A percentile compares a stretch with the other conserved stretches of the same genome.
These are phyloP conservation scores for Helleia helle DNA, from an alignment of 2,888 invertebrate species.

Conservation along the genomic window DNA sequence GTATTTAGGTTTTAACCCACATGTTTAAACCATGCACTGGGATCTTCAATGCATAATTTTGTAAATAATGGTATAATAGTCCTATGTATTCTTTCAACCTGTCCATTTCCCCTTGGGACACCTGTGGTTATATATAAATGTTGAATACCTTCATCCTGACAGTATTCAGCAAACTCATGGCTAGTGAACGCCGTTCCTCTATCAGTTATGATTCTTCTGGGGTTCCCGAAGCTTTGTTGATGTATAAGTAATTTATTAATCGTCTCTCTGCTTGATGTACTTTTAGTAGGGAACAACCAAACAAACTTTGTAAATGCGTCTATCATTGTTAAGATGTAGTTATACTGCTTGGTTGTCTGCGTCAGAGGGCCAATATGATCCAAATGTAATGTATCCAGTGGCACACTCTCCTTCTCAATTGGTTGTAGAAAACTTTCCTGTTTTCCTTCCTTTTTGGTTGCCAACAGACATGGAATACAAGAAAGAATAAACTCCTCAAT, in stretches of 20 bases:
- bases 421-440: slow-evolving; percentile 20
- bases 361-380: slow-evolving; percentile 36
- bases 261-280: slow-evolving; percentile 27
- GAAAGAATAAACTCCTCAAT: slow-evolving; percentile 15
- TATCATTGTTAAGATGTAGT: slow-evolving; percentile 33
- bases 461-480: slow-evolving; percentile 23
- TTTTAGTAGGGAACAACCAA: slow-evolving; percentile 35
- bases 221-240: slow-evolving; percentile 32
- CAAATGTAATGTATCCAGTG: slow-evolving; percentile 18
- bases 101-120: no score
- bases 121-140: slow-evolving; percentile 28
- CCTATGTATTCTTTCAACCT: slow-evolving; percentile 10
- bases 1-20: slow-evolving; percentile 31
- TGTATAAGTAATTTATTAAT: slow-evolving; percentile 26
- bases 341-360: slow-evolving; percentile 30
- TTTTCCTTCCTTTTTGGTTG: slow-evolving; percentile 27
- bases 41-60: slow-evolving; percentile 15
- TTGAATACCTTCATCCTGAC: slow-evolving; percentile 27
- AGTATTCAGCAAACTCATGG: slow-evolving; percentile 31
- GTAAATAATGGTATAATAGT: slow-evolving; percentile 13
- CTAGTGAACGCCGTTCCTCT: slow-evolving; percentile 36
- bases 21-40: slow-evolving; percentile 12
- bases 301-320: slow-evolving; percentile 37
- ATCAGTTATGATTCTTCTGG: slow-evolving; percentile 32
- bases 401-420: slow-evolving; percentile 18